Evolutionary conservation across 1,140 invertebrate species (phyloP).

Genomic region (Lerema accius): DNA sequence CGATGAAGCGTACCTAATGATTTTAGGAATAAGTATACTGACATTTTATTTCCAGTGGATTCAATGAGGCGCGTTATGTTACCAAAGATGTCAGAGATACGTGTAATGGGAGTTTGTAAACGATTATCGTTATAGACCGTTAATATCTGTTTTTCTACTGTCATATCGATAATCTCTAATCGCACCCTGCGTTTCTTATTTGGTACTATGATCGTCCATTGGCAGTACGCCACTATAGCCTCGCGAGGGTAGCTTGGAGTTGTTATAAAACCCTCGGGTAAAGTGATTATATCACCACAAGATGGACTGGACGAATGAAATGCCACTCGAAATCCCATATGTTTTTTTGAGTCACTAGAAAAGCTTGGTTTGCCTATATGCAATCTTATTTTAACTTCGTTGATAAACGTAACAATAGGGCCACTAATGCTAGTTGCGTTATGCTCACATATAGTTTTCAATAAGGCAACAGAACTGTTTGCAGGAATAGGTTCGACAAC

Average conservation of each 20-base stretch:
- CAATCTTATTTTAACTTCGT: constrained; percentile 70
- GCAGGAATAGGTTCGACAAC: constrained; percentile 55
- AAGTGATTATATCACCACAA: constrained; percentile 85
- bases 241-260: constrained; percentile 88
- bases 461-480: constrained; percentile 50
- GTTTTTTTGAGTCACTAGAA: constrained; percentile 50
- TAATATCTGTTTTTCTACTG: constrained; percentile 47
- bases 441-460: constrained; percentile 57
- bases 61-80: too few species aligned
- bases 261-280: constrained; percentile 85
- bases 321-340: constrained; percentile 63
- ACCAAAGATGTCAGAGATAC: constrained; percentile 44
- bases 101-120: constrained; percentile 65
- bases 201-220: constrained; percentile 88
- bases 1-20: constrained; percentile 76
- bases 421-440: too few species aligned
- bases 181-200: constrained; percentile 77
- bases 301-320: constrained; percentile 77
- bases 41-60: too few species aligned
- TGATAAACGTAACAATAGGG: constrained; percentile 58
- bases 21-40: constrained; percentile 83
- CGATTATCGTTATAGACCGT: constrained; percentile 74
- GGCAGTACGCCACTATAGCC: constrained; percentile 81
- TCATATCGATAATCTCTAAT: constrained; percentile 61
- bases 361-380: constrained; percentile 72